Conservation (phyloP, 2,888 invertebrate genomes). For the Amphipoea oculea region DNA sequence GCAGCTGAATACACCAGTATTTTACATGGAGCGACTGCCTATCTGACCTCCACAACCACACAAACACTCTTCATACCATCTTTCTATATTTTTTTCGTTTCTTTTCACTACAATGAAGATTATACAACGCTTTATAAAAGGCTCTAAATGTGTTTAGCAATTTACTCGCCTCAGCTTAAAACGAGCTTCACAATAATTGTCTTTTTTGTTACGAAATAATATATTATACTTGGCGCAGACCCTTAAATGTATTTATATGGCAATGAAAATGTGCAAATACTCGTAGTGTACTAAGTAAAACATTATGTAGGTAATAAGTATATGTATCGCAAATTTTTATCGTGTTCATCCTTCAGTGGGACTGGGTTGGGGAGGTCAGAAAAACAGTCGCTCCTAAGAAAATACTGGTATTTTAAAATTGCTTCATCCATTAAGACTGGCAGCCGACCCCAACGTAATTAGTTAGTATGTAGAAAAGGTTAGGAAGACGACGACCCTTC, state of each 20-base stretch:
- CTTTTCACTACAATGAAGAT: slow-evolving; percentile 41
- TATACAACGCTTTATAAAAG: slow-evolving; percentile 51
- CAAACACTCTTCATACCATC: background rate
- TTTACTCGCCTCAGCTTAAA: slow-evolving; percentile 47
- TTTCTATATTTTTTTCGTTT: slow-evolving; percentile 12
- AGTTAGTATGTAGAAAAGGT: background rate
- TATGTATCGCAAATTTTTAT: background rate
- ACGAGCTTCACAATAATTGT: slow-evolving; percentile 42
- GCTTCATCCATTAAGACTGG: background rate
- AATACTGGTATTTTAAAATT: background rate
- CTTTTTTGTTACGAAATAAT: slow-evolving; percentile 45
- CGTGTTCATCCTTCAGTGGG: background rate
- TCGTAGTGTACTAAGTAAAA: background rate
- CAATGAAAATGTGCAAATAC: slow-evolving; percentile 2
- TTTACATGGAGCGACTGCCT: background rate
- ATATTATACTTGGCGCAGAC: slow-evolving; percentile 15
- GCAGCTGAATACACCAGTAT: background rate
- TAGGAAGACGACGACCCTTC: background rate
- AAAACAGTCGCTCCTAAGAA: background rate
- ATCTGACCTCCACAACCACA: background rate
- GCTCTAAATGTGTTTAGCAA: slow-evolving; percentile 49
- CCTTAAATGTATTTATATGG: slow-evolving; percentile 19
- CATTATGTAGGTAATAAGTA: background rate
- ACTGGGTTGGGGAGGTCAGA: background rate
- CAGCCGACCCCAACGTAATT: background rate